Base-by-base conservation (phyloP, 2,113 vertebrate species). In the Grantiella picta region DNA sequence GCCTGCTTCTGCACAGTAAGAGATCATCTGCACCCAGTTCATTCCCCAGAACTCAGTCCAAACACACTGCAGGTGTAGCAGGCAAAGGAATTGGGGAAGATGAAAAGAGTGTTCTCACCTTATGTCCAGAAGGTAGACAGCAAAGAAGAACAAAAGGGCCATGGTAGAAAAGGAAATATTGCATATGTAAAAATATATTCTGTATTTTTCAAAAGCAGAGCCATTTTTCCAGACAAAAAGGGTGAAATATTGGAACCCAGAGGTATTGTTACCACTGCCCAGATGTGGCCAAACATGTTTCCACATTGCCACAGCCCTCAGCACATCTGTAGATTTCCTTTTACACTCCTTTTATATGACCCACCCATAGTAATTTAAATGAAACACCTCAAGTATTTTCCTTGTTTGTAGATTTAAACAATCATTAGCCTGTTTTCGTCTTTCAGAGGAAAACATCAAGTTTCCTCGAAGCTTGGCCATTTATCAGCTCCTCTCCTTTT, bases 241-340 rank as follows among this genome's bases (percentile, higher is more conserved):
- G 5, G 6, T 22, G 28, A 66, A 90, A 77, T 16, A 24, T 8
- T 21, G 9, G 36, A 64, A 68, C 6, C 3, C 65, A 53, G 31
- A 44, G 18, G 16, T 31, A 28, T 36, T 9, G 1, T 28, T n/a
- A 89, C 18, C 25, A 5, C 4, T 10, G 20, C 28, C 33, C 11
- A 73, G 38, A 40, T 0, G 8, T 0, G 4, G 18, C 77, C 25
- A 45, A 50, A 44, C 47, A 8, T 7, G 28, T 6, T 80, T 63
- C 56, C 24, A 49, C n/a, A 23, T 25, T 2, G 0, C 13, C 38
- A 10, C 0, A 0, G 68, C 86, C 78, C 72, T 52, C 68, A 3
- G 11, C n/a, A 61, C n/a, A 56, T 23, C 42, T 35, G 29, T 60
- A 47, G 53, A 65, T 61, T 31, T 61, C 65, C 80, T 83, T 82